Base-by-base conservation (phyloP, 2,888 invertebrate species). In the Pterobdella sp. region DNA sequence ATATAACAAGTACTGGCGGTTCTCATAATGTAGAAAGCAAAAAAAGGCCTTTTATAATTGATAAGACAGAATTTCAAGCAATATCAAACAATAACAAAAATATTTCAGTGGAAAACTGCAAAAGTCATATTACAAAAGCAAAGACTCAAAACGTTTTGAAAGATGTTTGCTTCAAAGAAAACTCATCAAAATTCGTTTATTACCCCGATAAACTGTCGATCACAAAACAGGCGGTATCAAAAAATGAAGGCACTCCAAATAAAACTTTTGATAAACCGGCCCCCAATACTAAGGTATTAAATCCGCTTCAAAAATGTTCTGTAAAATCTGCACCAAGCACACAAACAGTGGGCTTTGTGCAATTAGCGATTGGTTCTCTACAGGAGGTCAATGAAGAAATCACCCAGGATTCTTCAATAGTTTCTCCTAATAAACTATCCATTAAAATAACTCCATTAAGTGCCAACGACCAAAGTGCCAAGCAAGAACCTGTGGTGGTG, bases 41-140 rank as follows among this genome's bases (percentile, higher is more conserved):
- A 56, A 56, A 26, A 56, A 56, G 26, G 26, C 4, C 3, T 56
- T 4, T 56, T 3, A 26, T 56, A n/a, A 56, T 56, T n/a, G 60
- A 56, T n/a, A 56, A 22, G 26, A 56, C 60, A 14, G 60, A 56
- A 26, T 56, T 56, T 56, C 60, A 56, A 7, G n/a, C 60, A 22
- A 26, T 26, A 4, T 56, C 60, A 3, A 56, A 56, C 10, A 26
- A 56, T 4, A 4, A 22, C 4, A 56, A 7, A 14, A 56, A 56
- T n/a, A 26, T 56, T 4, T 56, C 60, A 22, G 60, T 56, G 60
- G 60, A 56, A 26, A 56, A 56, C n/a, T 56, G 26, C 60, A 56
- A 14, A 22, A 56, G 60, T 56, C 26, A 56, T n/a, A 26, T 56
- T 3, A 56, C 4, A 26, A 56, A 56, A 56, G 26, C 26, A n/a